Evolutionary conservation across 2,888 invertebrate species (phyloP).

Genomic region (Orthosia incerta): DNA sequence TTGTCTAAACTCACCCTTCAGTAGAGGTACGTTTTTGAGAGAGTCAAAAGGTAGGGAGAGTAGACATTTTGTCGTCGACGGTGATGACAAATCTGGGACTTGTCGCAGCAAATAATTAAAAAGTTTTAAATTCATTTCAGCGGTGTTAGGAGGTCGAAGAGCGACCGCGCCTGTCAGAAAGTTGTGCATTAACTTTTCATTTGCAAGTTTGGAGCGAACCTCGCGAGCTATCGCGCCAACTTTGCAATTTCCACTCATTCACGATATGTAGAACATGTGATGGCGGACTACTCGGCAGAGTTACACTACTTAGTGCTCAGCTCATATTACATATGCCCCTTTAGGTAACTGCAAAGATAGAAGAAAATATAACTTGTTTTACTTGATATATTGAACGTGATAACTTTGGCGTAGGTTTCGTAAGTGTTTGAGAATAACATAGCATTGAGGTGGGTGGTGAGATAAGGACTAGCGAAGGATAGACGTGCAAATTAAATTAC

Average conservation of each 20-base stretch:
- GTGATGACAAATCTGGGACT: conserved; percentile 75
- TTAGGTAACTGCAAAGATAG: neutral
- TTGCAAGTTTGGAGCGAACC: conserved; percentile 84
- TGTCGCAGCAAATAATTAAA: conserved; percentile 82
- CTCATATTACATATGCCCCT: conserved; percentile 27
- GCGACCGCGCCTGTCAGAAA: conserved; percentile 83
- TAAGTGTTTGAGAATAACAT: conserved; percentile 50
- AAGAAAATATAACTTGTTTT: conserved; percentile 28
- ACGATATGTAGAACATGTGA: conserved; percentile 73
- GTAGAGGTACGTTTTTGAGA: conserved; percentile 10
- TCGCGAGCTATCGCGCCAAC: conserved; percentile 77
- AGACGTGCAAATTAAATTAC: conserved; percentile 40
- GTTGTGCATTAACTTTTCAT: conserved; percentile 88
- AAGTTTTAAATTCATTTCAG: conserved; percentile 82
- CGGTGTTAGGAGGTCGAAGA: conserved; percentile 77
- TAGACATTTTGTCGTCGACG: conserved; percentile 52
- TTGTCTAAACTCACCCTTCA: conserved; percentile 13
- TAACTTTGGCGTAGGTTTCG: conserved; percentile 44
- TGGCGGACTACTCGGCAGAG: conserved; percentile 44
- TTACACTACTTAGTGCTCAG: conserved; percentile 40
- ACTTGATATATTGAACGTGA: conserved; percentile 28
- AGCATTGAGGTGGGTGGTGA: neutral
- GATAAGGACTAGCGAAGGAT: conserved; percentile 26
- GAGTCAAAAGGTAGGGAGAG: conserved; percentile 9
- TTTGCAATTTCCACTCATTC: conserved; percentile 77